Evolutionary conservation across 1,140 invertebrate genomes (phyloP), one percentile per base, ranked within the genome.

Genomic region (Drosophila pseudoananassae): DNA sequence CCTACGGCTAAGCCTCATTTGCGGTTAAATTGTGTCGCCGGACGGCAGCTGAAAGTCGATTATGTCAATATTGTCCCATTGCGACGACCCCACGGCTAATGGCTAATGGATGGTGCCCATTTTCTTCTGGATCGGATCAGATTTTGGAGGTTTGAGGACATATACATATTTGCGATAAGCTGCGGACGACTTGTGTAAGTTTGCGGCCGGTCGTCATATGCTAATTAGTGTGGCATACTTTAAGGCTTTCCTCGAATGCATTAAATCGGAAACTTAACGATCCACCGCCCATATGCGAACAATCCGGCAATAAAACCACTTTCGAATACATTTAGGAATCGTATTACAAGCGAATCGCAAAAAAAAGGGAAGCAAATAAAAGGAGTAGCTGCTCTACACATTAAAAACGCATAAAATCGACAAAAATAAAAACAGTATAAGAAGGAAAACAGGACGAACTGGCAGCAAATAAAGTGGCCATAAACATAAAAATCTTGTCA

Each of bases 351-450:
- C 56, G 73, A 33, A 25, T 47, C 46, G 8, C 31, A 17, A 12
- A 51, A 53, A 45, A 53, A 17, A 17, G 38, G 23, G 3, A 12
- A 40, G 40, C 0, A 15, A 36, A 74, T 66, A 76, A 83, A 83
- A 85, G 82, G 82, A 87, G 82, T 85, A 71, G 61, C 82, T 75
- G 64, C 74, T 61, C 15, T 77, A 50, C 82, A 87, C 82, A 85
- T 85, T 85, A 85, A 85, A 85, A 85, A 87, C 69, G 69, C 83
- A 88, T 85, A 85, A 87, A 87, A 82, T 82, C 64, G 78, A 27
- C 20, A 58, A 76, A 63, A 71, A 52, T 51, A 70, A 71, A 47
- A 72, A 49, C 31, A 25, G 15, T 53, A 43, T 15, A 43, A 43
- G 53, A 50, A 46, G 60, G 52, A 43, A 78, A 70, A 81, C 31